Evolutionary conservation across 2,797 vertebrate genomes (phyloP).

Genomic region (Calcarius lapponicus): DNA sequence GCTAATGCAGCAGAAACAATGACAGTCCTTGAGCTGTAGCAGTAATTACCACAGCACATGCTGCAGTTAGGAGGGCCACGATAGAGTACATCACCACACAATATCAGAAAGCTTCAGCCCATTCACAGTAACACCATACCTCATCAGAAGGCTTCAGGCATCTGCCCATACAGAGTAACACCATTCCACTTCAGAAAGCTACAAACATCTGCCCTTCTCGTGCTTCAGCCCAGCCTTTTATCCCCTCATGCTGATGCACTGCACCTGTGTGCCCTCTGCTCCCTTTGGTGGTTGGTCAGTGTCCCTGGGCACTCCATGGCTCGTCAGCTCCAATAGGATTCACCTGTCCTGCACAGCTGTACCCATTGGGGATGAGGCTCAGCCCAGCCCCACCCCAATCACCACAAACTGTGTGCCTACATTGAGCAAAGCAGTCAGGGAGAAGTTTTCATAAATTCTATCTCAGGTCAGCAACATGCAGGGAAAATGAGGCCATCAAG

Average conservation of each 20-base stretch:
- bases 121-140: neutral
- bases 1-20: neutral
- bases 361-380: neutral
- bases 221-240: neutral
- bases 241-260: fast-evolving
- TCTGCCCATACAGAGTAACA: neutral
- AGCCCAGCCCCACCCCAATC: neutral
- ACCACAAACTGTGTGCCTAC: neutral
- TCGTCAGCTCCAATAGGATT: neutral
- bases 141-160: neutral
- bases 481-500: neutral
- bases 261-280: neutral
- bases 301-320: neutral
- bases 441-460: neutral
- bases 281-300: neutral
- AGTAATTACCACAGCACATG: neutral
- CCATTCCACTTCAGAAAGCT: neutral
- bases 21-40: neutral
- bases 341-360: neutral
- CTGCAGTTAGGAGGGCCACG: neutral
- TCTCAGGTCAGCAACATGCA: neutral
- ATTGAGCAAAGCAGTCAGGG: neutral
- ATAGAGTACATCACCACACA: neutral
- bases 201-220: neutral
- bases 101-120: neutral